Evolutionary conservation across 2,888 invertebrate species (phyloP).

Genomic region (Amiota minor): DNA sequence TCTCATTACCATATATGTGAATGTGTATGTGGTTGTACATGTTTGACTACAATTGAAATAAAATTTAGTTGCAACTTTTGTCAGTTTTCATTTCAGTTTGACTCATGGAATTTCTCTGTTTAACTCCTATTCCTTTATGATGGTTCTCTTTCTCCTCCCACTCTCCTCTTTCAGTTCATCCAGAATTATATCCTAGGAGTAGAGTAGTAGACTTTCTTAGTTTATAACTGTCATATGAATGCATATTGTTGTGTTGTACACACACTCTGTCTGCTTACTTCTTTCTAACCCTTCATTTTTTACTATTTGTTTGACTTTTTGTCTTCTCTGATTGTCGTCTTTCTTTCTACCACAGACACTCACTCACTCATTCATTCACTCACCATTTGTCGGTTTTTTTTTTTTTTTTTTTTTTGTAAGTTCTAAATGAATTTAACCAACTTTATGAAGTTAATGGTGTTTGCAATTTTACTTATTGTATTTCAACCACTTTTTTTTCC

Average conservation of each 20-base stretch:
- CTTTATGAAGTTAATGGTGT: conserved; percentile 68
- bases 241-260: background rate
- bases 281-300: no score
- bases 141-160: no score
- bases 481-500: background rate
- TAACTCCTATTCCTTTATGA: no score
- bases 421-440: conserved; percentile 63
- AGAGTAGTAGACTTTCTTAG: conserved; percentile 10
- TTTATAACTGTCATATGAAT: conserved; percentile 7
- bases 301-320: conserved; percentile 19
- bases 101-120: no score
- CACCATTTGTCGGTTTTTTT: conserved; percentile 16
- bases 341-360: conserved; percentile 15
- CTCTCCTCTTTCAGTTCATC: no score
- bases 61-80: conserved; percentile 66
- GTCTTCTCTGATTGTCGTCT: conserved; percentile 25
- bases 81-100: conserved; percentile 47
- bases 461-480: conserved; percentile 53
- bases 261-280: background rate
- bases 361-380: background rate
- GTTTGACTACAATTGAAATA: conserved; percentile 65
- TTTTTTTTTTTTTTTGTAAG: conserved; percentile 54
- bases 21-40: conserved; percentile 43
- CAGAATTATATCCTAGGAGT: no score
- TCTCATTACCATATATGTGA: conserved; percentile 34